These are phyloP conservation scores for Microctonus brassicae DNA, from an alignment of 2,888 invertebrate species.

Conservation along the genomic window DNA sequence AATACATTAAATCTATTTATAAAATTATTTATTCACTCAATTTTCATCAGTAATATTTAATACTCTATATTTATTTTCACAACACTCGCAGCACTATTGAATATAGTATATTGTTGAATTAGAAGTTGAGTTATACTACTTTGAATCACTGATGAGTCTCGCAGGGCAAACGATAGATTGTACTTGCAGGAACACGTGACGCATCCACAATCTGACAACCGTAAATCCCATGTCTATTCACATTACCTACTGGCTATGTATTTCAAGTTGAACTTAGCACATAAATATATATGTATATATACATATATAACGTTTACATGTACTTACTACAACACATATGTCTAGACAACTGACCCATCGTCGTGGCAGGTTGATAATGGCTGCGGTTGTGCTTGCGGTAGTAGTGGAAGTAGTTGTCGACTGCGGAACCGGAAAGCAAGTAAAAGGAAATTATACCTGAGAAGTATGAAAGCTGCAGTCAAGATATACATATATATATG, in stretches of 20 bases:
- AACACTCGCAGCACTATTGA: no score
- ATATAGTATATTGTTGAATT: no score
- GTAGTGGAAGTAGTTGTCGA: background rate
- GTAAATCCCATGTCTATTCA: conserved; percentile 27
- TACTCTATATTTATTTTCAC: no score
- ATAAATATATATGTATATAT: background rate
- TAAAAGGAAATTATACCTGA: background rate
- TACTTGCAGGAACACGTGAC: conserved; percentile 2
- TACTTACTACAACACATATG: background rate
- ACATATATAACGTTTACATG: background rate
- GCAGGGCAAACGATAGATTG: conserved; percentile 27
- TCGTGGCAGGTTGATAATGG: background rate
- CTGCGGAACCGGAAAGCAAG: background rate
- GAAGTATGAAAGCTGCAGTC: conserved; percentile 18
- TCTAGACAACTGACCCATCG: background rate
- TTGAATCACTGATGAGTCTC: conserved; percentile 27
- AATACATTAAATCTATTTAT: background rate
- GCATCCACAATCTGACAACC: conserved; percentile 24
- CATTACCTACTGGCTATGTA: conserved; percentile 11
- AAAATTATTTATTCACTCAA: background rate
- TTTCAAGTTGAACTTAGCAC: background rate
- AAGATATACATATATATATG: background rate
- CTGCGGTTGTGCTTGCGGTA: background rate
- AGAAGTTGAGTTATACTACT: conserved; percentile 25
- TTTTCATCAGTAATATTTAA: no score